Evolutionary conservation across 2,113 vertebrate species (phyloP), one percentile per base, ranked within the genome.

Genomic region (Cricetomys ansorgei): DNA sequence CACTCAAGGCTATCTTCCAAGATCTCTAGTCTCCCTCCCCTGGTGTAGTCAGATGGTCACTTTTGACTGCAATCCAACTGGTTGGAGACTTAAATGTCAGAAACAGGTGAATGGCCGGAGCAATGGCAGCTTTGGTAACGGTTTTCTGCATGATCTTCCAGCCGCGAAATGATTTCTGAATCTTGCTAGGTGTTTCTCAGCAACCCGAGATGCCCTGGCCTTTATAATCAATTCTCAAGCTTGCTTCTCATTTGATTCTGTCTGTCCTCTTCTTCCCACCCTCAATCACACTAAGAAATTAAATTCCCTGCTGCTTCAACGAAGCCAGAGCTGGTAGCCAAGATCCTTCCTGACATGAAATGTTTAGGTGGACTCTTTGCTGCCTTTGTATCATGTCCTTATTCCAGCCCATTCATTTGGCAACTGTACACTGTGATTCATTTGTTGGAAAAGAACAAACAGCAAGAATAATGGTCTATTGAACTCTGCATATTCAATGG

Each of bases 391-490:
- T 73, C 64, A n/a, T 88, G 88, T 62, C 6, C 57, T 91, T 88
- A 88, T 96, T 94, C 43, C 19, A 50, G 6, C 72, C 62, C 93
- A 79, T 80, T 96, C 79, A 90, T 37, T 85, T 96, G 91, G 96
- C 94, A 96, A 57, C 77, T 76, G 75, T 76, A 50, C 57, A 65
- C 69, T 93, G 48, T 95, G 89, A 97, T 88, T 92, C 96, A 86
- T 88, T 94, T 96, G 73, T 84, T 96, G 79, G 59, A 94, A 93
- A 90, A 95, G 87, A 96, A 27, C 75, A 90, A 94, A 89, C 76
- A 89, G 31, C 45, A 95, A 92, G 70, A 96, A 95, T 88, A 94
- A 95, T 75, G 94, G 83, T 89, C 87, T 89, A 85, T 88, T 88
- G 77, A 93, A 31, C 16, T 79, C 34, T 23, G 29, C 89, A 93